phyloP scores from a whole-genome alignment of 2,888 invertebrate genomes.

The Luffia ferchaultella region DNA sequence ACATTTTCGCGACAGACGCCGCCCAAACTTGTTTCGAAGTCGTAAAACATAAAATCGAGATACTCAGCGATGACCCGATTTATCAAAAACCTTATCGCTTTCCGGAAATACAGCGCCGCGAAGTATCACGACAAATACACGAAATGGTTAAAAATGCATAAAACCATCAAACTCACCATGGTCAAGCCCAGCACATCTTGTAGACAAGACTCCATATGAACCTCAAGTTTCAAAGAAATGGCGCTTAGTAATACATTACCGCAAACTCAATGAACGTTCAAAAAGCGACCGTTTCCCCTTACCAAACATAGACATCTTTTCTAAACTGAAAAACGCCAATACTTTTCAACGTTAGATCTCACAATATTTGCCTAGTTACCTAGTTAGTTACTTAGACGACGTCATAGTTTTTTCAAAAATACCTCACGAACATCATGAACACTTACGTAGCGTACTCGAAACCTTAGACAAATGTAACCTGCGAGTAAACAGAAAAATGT shows the following conservation, averaged over 20 bases:
- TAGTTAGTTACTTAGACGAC: background rate
- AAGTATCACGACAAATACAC: background rate
- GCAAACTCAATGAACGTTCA: background rate
- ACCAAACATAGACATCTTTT: background rate
- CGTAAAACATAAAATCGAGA: background rate
- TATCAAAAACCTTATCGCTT: background rate
- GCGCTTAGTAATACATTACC: background rate
- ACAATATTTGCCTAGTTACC: background rate
- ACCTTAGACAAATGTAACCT: constrained; percentile 4
- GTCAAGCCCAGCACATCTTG: background rate
- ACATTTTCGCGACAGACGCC: background rate
- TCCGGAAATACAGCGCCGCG: background rate
- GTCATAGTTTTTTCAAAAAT: background rate
- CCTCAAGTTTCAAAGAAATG: background rate
- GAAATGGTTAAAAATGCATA: background rate
- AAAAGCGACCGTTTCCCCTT: no score
- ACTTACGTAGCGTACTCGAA: constrained; percentile 2
- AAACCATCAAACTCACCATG: background rate
- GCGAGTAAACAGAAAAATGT: constrained; percentile 11
- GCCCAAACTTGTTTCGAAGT: background rate
- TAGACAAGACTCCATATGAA: background rate
- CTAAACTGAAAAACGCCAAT: background rate
- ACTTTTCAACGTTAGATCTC: background rate
- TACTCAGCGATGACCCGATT: background rate
- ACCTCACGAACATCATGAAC: background rate